Base-by-base conservation (phyloP, 2,888 invertebrate species). In the Ryuthela nishihirai region DNA sequence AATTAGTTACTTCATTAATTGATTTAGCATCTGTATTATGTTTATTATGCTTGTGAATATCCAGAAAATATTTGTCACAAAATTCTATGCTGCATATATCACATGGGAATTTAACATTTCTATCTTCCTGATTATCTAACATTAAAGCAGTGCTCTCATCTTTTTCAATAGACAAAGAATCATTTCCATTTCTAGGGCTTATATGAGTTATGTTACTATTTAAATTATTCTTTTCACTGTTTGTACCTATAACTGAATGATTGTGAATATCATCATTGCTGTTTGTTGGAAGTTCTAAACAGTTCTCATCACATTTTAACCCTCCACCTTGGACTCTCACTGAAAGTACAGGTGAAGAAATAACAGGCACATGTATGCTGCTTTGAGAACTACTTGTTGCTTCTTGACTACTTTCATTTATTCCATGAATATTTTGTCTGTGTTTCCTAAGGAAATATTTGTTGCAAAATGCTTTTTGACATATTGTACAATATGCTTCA, bases 371-470 rank as follows among this genome's bases (percentile, higher is more conserved):
- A 47, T 59, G 59, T 34, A 59, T 59, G 38, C 59, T 59, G 38
- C 59, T 59, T 34, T 52, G 53, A 23, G 18, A 25, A 44, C 24
- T 50, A 12, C 9, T 29, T 23, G 41, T 15, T 23, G 42, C n/a
- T 20, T 20, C 25, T n/a, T 41, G 38, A 29, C 55, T 45, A 29
- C 18, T 41, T 47, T 56, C 55, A 3, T 38, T 64, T 54, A 79
- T 77, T 55, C 82, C 82, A 72, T 86, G 86, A 43, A 80, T 81
- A 64, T 84, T 84, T 54, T 79, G 75, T 65, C 84, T 79, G 73
- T 87, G 87, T 62, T 83, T 83, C 64, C 83, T 79, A 63, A 87
- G 75, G 58, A 83, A 81, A 60, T 83, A 83, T 32, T 82, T 80
- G 48, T 75, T 79, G 65, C 78, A 77, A 68, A 80, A 80, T 65